Percentiles rank a stretch among this genome's conserved stretches.
Evolutionary conservation across 2,888 invertebrate species (phyloP).

Genomic region (Ashinkailepas kermadecensis): DNA sequence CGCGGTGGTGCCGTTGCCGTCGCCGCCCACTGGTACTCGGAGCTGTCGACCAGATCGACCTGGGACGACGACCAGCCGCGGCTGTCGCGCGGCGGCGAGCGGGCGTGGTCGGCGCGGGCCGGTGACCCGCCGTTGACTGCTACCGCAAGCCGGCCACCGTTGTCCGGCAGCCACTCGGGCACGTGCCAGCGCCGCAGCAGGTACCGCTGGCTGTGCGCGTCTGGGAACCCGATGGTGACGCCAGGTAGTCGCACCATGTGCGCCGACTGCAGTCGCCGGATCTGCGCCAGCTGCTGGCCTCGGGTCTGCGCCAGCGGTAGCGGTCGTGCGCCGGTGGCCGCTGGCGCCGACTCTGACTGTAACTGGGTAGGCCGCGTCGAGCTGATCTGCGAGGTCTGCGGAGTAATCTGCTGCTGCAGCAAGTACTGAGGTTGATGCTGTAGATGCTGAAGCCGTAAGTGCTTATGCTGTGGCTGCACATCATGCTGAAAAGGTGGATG

Average conservation of each 20-base stretch:
- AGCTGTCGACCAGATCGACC: too few species aligned
- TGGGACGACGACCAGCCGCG: too few species aligned
- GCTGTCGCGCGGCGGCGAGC: not conserved
- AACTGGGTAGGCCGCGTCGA: too few species aligned
- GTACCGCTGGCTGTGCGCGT: not conserved
- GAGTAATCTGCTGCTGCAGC: not conserved
- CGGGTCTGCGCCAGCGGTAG: not conserved
- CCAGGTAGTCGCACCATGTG: not conserved
- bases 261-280: not conserved
- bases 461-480: not conserved
- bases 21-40: too few species aligned
- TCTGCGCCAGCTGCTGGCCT: conserved; percentile 6
- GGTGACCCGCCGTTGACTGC: not conserved
- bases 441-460: not conserved
- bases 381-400: too few species aligned
- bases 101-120: not conserved
- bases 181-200: not conserved
- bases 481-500: too few species aligned
- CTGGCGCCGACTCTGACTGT: too few species aligned
- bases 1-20: too few species aligned
- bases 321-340: not conserved
- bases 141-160: not conserved
- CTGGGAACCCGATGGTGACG: conserved; percentile 8
- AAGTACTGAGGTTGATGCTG: not conserved
- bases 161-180: not conserved